A percentile compares a stretch with the other conserved stretches of the same genome.
Evolutionary conservation across 2,888 invertebrate genomes (phyloP).

Genomic region (Hyposoter dolosus): DNA sequence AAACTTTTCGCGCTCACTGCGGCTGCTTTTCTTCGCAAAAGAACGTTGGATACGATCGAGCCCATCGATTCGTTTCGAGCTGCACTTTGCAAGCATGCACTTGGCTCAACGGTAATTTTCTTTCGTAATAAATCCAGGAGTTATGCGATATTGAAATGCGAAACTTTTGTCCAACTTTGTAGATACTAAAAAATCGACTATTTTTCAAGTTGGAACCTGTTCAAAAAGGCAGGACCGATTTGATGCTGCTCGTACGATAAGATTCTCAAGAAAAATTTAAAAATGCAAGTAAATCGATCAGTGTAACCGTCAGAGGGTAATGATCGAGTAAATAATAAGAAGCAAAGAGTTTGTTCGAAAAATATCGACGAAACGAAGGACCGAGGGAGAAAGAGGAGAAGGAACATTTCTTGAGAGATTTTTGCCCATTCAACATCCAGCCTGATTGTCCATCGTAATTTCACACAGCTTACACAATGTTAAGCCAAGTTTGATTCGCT

Average conservation of each 20-base stretch:
- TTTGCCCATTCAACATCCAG: constrained; percentile 1
- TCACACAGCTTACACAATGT: constrained; percentile 12
- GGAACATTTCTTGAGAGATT: background rate
- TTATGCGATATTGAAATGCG: constrained; percentile 5
- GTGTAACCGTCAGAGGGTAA: background rate
- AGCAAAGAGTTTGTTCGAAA: too few species aligned
- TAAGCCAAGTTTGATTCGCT: constrained; percentile 50
- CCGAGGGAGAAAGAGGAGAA: background rate
- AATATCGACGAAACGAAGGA: background rate
- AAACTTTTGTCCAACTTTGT: background rate
- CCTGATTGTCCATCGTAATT: constrained; percentile 4
- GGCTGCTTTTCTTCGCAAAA: constrained; percentile 43
- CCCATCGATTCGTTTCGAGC: constrained; percentile 37
- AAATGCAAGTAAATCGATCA: background rate
- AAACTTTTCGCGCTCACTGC: constrained; percentile 41
- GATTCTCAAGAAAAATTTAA: background rate
- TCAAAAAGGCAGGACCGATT: background rate
- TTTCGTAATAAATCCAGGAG: background rate
- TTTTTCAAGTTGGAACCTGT: background rate
- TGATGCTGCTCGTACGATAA: background rate
- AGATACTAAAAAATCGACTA: constrained; percentile 26
- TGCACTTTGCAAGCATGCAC: constrained; percentile 11
- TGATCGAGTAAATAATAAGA: background rate
- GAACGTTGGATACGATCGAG: constrained; percentile 35
- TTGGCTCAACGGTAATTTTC: constrained; percentile 26